Conservation (phyloP, 2,113 vertebrate species). For the Ageneiosus marmoratus region DNA sequence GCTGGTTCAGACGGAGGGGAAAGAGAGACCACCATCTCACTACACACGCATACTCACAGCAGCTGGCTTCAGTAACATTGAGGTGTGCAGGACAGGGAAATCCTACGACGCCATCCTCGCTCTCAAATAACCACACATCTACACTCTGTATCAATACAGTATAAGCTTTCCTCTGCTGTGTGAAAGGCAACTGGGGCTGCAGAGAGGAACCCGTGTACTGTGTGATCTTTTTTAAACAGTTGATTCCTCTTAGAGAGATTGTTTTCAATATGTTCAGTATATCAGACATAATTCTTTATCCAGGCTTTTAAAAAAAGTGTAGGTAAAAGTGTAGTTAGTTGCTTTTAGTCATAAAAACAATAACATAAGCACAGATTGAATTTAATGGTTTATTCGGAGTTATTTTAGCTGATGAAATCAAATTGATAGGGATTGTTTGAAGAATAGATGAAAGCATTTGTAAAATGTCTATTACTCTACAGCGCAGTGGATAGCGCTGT, state of each 20-base stretch:
- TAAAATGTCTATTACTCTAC: too few species aligned
- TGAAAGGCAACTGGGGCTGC: not conserved
- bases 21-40: constrained; percentile 66
- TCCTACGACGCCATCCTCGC: constrained; percentile 74
- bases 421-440: not conserved
- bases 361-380: not conserved
- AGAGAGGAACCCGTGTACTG: not conserved
- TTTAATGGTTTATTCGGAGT: not conserved
- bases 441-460: not conserved
- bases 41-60: constrained; percentile 63
- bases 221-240: not conserved
- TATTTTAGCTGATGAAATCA: not conserved
- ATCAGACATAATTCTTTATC: not conserved
- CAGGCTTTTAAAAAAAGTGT: not conserved
- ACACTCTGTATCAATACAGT: not conserved
- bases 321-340: not conserved
- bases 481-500: too few species aligned
- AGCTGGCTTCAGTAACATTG: constrained; percentile 65
- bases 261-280: not conserved
- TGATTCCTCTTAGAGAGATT: not conserved
- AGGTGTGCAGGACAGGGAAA: constrained; percentile 72
- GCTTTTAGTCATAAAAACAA: not conserved
- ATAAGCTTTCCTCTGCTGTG: not conserved
- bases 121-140: constrained; percentile 59
- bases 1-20: constrained; percentile 72